Percentiles rank a stretch among this genome's conserved stretches.
Conservation (phyloP, 2,113 vertebrate species). For the Andinoacara biseriatus region DNA sequence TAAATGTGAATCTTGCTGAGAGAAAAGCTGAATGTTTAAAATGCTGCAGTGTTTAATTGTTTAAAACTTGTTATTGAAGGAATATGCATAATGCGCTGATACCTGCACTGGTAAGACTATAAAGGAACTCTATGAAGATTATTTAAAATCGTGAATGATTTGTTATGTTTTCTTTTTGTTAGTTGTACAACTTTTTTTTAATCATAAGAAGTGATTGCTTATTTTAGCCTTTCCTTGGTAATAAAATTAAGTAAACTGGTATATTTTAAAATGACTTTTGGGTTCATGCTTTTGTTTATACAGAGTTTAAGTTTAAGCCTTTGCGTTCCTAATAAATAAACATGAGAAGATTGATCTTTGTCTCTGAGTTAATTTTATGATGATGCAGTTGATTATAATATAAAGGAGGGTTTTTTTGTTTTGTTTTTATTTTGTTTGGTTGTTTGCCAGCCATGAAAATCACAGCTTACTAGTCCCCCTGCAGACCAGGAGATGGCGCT, state of each 20-base stretch:
- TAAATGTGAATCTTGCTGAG: background rate
- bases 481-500: conserved; percentile 53
- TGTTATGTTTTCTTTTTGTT: background rate
- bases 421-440: too few relatives aligned
- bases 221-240: too few relatives aligned
- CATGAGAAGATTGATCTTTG: background rate
- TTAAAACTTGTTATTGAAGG: background rate
- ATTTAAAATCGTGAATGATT: background rate
- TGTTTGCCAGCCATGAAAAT: background rate
- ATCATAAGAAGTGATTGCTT: background rate
- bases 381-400: background rate
- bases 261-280: background rate
- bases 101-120: too few relatives aligned
- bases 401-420: background rate
- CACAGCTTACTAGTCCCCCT: background rate
- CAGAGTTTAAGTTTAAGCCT: background rate
- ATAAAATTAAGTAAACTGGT: background rate
- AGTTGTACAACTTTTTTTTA: background rate
- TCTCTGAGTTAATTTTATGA: background rate
- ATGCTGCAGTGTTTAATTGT: background rate
- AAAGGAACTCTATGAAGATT: background rate
- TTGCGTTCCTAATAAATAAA: conserved; percentile 17
- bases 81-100: background rate
- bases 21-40: background rate
- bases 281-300: background rate